A percentile compares a stretch with the other conserved stretches of the same genome.
phyloP scores from a whole-genome alignment of 2,888 invertebrate species.

The Zygogramma bicolorata region DNA sequence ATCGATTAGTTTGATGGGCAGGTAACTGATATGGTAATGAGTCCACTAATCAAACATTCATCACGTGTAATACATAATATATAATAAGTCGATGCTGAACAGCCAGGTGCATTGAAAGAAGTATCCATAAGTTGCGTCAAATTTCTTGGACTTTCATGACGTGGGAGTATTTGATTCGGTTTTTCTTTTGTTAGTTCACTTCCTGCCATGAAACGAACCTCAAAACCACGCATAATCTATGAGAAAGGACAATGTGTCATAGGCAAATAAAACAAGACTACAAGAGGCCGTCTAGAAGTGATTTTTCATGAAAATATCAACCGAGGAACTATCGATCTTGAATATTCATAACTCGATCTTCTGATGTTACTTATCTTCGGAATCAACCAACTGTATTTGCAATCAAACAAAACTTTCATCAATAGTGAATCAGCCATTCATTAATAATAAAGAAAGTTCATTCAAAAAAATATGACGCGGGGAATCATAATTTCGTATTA shows the following conservation, averaged over 20 bases:
- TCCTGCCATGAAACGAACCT: neutral
- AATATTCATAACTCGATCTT: neutral
- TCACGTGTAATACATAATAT: neutral
- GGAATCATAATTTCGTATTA: no score
- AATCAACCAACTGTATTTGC: no score
- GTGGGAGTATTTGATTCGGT: neutral
- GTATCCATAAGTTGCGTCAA: neutral
- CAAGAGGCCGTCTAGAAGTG: neutral
- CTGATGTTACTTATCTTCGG: no score
- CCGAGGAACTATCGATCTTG: neutral
- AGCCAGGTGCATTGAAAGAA: neutral
- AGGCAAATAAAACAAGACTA: slow-evolving; percentile 11
- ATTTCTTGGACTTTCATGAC: neutral
- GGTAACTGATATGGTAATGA: slow-evolving; percentile 6
- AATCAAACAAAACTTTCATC: no score
- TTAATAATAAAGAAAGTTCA: no score
- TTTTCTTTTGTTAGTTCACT: neutral
- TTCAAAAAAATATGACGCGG: no score
- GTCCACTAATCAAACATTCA: slow-evolving; percentile 4
- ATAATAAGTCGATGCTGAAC: neutral
- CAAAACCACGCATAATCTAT: slow-evolving; percentile 8
- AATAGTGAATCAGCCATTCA: no score
- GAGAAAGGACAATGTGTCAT: slow-evolving; percentile 13
- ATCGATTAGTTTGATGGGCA: slow-evolving; percentile 1
- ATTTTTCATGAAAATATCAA: neutral